phyloP scores from a whole-genome alignment of 1,140 invertebrate species.

The Ruditapes philippinarum region DNA sequence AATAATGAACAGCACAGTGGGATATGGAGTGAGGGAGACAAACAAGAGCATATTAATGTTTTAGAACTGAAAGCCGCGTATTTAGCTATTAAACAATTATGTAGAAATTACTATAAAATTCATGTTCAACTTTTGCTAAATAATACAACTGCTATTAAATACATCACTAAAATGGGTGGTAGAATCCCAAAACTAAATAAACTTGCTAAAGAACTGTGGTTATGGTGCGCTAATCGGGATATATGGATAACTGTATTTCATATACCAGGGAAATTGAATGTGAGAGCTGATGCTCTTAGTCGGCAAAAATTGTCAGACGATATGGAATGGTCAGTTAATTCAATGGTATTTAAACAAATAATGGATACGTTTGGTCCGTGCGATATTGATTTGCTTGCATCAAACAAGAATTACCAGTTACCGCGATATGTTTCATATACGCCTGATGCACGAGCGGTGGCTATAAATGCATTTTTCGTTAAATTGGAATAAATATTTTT shows the following conservation, averaged over 20 bases:
- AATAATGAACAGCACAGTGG: background rate
- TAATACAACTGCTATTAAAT: conserved; percentile 4
- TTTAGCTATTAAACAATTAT: background rate
- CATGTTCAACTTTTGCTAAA: background rate
- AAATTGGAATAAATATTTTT: too few relatives aligned
- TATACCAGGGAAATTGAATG: too few relatives aligned
- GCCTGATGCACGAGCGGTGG: too few relatives aligned
- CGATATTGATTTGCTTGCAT: too few relatives aligned
- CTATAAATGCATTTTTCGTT: too few relatives aligned
- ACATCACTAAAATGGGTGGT: background rate
- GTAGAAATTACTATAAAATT: background rate
- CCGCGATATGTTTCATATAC: too few relatives aligned
- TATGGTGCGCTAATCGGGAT: background rate
- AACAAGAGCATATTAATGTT: background rate
- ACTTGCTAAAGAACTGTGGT: background rate
- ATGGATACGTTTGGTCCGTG: too few relatives aligned
- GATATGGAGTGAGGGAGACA: background rate
- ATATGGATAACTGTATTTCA: background rate
- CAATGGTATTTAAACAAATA: too few relatives aligned
- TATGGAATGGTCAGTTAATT: too few relatives aligned
- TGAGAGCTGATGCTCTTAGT: too few relatives aligned
- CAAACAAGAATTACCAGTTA: too few relatives aligned
- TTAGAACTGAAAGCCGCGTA: conserved; percentile 1
- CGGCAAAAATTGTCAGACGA: too few relatives aligned
- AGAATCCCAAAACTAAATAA: background rate